Evolutionary conservation across 2,888 invertebrate species (phyloP).

Genomic region (Anagyrus pseudococci): DNA sequence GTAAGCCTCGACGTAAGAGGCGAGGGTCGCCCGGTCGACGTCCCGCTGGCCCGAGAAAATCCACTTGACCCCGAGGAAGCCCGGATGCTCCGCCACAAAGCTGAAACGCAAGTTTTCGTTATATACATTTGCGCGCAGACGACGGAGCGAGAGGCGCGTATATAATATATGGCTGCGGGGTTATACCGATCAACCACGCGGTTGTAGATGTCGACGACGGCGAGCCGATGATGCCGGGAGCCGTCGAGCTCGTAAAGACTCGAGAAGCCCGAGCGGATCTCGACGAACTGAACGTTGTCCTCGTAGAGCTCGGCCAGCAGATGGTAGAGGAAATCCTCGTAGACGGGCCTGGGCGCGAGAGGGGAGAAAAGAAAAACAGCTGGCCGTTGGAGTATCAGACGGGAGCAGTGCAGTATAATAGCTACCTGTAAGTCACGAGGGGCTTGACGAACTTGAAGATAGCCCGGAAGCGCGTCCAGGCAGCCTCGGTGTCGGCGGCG

Average conservation of each 20-base stretch:
- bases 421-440: conserved; percentile 49
- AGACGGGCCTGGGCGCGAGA: conserved; percentile 64
- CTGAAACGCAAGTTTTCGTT: too few species aligned
- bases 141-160: not conserved
- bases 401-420: too few species aligned
- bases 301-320: conserved; percentile 69
- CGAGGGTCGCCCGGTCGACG: conserved; percentile 59
- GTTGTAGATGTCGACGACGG: conserved; percentile 68
- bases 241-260: conserved; percentile 73
- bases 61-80: conserved; percentile 72
- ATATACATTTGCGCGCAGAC: not conserved
- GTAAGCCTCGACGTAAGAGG: conserved; percentile 47
- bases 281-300: conserved; percentile 76
- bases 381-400: not conserved
- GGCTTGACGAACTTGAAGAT: conserved; percentile 37
- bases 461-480: conserved; percentile 38
- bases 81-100: conserved; percentile 68
- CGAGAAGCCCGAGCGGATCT: conserved; percentile 71
- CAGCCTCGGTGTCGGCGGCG: not conserved
- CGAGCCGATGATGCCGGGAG: conserved; percentile 63
- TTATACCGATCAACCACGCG: conserved; percentile 62
- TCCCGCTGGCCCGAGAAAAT: conserved; percentile 73
- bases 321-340: conserved; percentile 72
- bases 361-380: not conserved
- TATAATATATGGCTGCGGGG: not conserved